Evolutionary conservation across 2,797 vertebrate genomes (phyloP).

Genomic region (Pantherophis vulpinus): DNA sequence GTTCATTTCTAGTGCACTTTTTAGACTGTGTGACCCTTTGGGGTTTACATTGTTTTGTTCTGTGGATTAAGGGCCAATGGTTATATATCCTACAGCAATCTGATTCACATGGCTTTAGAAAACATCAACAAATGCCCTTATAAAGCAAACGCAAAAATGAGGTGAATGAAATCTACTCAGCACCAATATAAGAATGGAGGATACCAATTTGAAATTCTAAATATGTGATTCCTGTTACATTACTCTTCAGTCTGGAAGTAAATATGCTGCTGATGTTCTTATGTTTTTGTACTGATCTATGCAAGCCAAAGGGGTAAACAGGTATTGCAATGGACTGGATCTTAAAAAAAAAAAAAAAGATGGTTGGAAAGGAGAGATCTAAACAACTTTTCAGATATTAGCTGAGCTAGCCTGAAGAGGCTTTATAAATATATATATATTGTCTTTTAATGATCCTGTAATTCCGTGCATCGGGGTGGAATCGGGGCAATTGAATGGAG

Average conservation of each 20-base stretch:
- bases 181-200: neutral
- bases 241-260: neutral
- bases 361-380: neutral
- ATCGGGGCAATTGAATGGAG: too few relatives aligned
- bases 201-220: neutral
- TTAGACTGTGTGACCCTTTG: slow-evolving; percentile 16
- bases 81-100: neutral
- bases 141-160: neutral
- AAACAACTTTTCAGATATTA: neutral
- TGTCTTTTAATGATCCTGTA: too few relatives aligned
- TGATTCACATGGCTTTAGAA: neutral
- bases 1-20: slow-evolving; percentile 29
- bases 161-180: neutral
- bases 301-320: neutral
- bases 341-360: neutral
- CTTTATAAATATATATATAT: too few relatives aligned
- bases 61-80: slow-evolving; percentile 9
- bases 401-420: neutral
- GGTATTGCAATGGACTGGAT: neutral
- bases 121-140: neutral
- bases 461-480: too few relatives aligned
- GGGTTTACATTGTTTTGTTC: slow-evolving; percentile 22
- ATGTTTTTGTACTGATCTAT: neutral
- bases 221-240: neutral
- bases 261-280: neutral